A percentile compares a stretch with the other conserved stretches of the same genome.
phyloP scores from a whole-genome alignment of 1,140 invertebrate species.

The Anastatus disparis region DNA sequence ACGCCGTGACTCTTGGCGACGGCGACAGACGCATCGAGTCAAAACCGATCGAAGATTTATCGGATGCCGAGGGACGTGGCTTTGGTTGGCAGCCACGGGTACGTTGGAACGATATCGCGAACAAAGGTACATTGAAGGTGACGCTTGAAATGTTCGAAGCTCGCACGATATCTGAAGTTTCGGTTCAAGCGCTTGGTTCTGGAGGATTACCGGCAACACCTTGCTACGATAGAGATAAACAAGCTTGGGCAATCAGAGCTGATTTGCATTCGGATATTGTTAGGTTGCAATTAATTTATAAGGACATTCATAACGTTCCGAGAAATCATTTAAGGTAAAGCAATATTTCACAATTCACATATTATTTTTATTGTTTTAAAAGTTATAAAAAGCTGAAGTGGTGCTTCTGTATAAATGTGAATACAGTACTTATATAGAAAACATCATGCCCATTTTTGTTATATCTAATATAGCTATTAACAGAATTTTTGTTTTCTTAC shows the following conservation, averaged over 20 bases:
- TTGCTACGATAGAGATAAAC: constrained; percentile 87
- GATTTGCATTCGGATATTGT: constrained; percentile 85
- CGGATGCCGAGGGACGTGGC: constrained; percentile 79
- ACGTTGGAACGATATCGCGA: constrained; percentile 70
- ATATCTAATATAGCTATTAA: too few relatives aligned
- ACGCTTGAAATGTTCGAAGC: constrained; percentile 82
- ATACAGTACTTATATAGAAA: too few relatives aligned
- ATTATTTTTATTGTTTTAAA: too few relatives aligned
- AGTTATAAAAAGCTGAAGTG: too few relatives aligned
- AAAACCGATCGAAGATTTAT: constrained; percentile 80
- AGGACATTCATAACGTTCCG: constrained; percentile 87
- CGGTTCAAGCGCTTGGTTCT: constrained; percentile 64
- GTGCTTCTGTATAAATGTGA: too few relatives aligned
- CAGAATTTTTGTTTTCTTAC: too few relatives aligned
- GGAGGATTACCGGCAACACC: constrained; percentile 70
- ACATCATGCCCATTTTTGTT: too few relatives aligned
- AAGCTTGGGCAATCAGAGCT: constrained; percentile 84
- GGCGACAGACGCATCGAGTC: constrained; percentile 80
- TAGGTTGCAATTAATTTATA: constrained; percentile 82
- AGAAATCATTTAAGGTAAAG: constrained; percentile 82
- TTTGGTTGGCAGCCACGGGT: constrained; percentile 79
- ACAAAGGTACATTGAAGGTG: constrained; percentile 73
- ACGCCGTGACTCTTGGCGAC: constrained; percentile 79
- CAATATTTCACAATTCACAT: too few relatives aligned
- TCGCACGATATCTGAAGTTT: constrained; percentile 79